These are phyloP conservation scores for Notothenia coriiceps DNA, from an alignment of 2,113 vertebrate genomes.

Conservation along the genomic window DNA sequence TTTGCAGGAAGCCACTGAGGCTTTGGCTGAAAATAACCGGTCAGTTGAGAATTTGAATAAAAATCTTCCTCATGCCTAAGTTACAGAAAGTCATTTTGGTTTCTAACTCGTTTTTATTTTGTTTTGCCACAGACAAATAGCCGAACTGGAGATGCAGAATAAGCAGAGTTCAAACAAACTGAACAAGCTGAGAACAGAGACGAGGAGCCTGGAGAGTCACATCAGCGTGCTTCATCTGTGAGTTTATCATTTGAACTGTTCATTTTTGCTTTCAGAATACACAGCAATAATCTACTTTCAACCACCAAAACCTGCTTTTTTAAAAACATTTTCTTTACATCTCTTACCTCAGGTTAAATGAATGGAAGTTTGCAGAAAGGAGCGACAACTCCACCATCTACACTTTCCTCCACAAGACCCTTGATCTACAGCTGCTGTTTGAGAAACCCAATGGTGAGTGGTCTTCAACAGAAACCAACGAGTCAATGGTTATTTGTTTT, in stretches of 20 bases:
- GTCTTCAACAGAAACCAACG: background rate
- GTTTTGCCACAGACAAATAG: slow-evolving; percentile 65
- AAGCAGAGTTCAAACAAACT: slow-evolving; percentile 62
- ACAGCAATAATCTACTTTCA: background rate
- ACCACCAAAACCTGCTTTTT: too few relatives aligned
- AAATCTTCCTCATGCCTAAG: background rate
- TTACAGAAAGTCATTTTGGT: background rate
- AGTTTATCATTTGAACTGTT: slow-evolving; percentile 16
- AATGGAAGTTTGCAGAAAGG: slow-evolving; percentile 74
- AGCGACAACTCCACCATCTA: slow-evolving; percentile 52
- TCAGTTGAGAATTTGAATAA: slow-evolving; percentile 33
- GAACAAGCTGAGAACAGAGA: slow-evolving; percentile 65
- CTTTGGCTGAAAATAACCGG: slow-evolving; percentile 68
- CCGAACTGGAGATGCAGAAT: slow-evolving; percentile 71
- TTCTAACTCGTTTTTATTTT: background rate
- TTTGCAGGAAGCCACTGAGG: slow-evolving; percentile 62
- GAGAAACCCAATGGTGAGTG: slow-evolving; percentile 67
- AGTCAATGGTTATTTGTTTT: background rate
- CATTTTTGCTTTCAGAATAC: background rate
- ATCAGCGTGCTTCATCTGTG: slow-evolving; percentile 66
- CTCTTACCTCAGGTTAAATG: slow-evolving; percentile 74
- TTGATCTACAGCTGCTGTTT: slow-evolving; percentile 72
- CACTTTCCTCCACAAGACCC: slow-evolving; percentile 78
- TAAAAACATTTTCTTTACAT: background rate
- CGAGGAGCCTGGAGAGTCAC: slow-evolving; percentile 61